Evolutionary conservation across 2,797 vertebrate genomes (phyloP).

Genomic region (Thunnus albacares): DNA sequence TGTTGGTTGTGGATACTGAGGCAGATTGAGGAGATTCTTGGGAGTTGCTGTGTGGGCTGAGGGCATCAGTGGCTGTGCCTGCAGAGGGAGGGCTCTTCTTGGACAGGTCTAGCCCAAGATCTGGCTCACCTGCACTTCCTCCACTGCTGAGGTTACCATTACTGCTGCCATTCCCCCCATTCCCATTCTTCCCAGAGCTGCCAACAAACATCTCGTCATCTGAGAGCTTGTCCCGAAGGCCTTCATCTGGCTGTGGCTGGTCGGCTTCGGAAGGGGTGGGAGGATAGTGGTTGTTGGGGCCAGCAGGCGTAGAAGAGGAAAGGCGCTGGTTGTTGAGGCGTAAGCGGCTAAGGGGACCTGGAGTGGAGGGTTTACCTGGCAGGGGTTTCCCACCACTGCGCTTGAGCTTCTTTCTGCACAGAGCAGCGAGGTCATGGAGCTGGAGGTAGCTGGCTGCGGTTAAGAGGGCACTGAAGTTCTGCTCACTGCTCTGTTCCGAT

Average conservation of each 20-base stretch:
- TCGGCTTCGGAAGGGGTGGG: constrained; percentile 79
- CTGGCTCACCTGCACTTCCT: constrained; percentile 84
- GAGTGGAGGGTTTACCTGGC: constrained; percentile 87
- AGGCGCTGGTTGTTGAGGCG: constrained; percentile 92
- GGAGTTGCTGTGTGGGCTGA: constrained; percentile 92
- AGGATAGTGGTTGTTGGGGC: constrained; percentile 89
- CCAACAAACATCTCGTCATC: constrained; percentile 93
- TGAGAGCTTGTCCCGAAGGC: constrained; percentile 89
- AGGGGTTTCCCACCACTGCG: constrained; percentile 90
- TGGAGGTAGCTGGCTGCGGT: constrained; percentile 99
- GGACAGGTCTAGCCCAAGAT: constrained; percentile 95
- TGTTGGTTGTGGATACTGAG: constrained; percentile 94
- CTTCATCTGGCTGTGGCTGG: constrained; percentile 83
- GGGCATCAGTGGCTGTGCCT: constrained; percentile 89
- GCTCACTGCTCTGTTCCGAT: constrained; percentile 92
- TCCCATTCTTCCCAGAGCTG: constrained; percentile 86
- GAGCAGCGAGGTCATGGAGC: constrained; percentile 95
- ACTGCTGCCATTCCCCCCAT: constrained; percentile 76
- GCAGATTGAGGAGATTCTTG: constrained; percentile 92
- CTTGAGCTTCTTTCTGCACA: constrained; percentile 98
- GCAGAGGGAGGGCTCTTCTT: constrained; percentile 93
- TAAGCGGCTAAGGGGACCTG: constrained; percentile 81
- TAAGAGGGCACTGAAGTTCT: constrained; percentile 95
- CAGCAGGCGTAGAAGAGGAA: constrained; percentile 86
- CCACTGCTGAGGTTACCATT: constrained; percentile 90